A percentile compares a stretch with the other conserved stretches of the same genome.
Conservation (phyloP, 2,797 vertebrate species). For the Sternarchorhynchus goeldii region DNA sequence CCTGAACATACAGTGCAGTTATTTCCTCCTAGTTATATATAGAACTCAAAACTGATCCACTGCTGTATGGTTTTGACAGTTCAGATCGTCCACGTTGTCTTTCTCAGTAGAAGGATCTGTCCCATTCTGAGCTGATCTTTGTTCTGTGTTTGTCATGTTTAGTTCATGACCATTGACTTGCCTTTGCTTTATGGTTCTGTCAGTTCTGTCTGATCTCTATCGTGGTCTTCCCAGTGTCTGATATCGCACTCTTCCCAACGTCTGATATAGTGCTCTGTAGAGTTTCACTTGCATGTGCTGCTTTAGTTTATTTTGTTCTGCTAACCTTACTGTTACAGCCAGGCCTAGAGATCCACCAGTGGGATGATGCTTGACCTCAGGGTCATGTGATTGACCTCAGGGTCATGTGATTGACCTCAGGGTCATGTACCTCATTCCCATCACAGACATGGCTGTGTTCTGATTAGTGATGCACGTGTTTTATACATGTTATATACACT, state of each 20-base stretch:
- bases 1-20: too few species aligned
- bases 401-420: neutral
- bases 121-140: neutral
- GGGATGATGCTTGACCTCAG: conserved; percentile 35
- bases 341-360: conserved; percentile 27
- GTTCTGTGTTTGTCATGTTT: neutral
- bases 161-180: neutral
- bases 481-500: neutral
- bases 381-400: conserved; percentile 7
- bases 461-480: neutral
- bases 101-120: neutral
- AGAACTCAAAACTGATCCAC: too few species aligned
- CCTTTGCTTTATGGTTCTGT: neutral
- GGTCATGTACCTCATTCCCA: conserved; percentile 42
- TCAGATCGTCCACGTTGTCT: too few species aligned
- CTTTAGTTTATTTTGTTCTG: neutral
- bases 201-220: too few species aligned
- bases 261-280: conserved; percentile 4
- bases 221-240: too few species aligned
- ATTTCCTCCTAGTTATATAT: too few species aligned
- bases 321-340: conserved; percentile 55
- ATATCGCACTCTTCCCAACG: neutral
- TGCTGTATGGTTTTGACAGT: too few species aligned
- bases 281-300: conserved; percentile 14
- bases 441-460: conserved; percentile 27